These are phyloP conservation scores for Elanoides forficatus DNA, from an alignment of 2,113 vertebrate genomes.

Conservation along the genomic window DNA sequence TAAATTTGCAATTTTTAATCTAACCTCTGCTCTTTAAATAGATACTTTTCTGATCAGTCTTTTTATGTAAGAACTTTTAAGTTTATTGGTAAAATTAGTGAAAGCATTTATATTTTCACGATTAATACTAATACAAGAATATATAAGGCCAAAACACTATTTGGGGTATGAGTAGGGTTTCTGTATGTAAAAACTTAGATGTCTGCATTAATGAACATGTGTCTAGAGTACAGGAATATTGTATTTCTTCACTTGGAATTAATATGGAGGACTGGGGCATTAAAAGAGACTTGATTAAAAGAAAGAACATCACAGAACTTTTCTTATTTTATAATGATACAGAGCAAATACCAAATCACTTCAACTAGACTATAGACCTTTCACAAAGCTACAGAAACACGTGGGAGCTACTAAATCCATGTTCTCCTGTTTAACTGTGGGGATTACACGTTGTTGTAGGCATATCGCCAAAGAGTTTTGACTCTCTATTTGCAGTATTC, in stretches of 20 bases:
- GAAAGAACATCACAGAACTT: neutral
- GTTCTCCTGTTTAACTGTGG: neutral
- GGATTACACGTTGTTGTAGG: neutral
- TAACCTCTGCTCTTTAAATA: neutral
- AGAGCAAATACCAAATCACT: neutral
- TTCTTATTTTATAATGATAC: neutral
- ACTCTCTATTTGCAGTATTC: neutral
- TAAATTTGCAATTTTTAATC: neutral
- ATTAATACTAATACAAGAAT: neutral
- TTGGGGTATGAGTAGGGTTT: neutral
- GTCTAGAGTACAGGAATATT: neutral
- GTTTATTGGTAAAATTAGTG: neutral
- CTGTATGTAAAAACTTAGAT: neutral
- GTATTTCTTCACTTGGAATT: neutral
- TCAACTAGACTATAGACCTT: neutral
- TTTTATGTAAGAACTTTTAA: neutral
- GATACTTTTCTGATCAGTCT: neutral
- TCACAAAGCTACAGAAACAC: neutral
- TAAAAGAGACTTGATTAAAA: neutral
- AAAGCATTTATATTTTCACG: neutral
- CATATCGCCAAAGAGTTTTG: neutral
- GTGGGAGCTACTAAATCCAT: neutral
- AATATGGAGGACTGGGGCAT: neutral
- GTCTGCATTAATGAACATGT: neutral
- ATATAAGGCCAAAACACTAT: neutral